Conservation (phyloP, 1,140 invertebrate species). For the Helicorthomorpha holstii region DNA sequence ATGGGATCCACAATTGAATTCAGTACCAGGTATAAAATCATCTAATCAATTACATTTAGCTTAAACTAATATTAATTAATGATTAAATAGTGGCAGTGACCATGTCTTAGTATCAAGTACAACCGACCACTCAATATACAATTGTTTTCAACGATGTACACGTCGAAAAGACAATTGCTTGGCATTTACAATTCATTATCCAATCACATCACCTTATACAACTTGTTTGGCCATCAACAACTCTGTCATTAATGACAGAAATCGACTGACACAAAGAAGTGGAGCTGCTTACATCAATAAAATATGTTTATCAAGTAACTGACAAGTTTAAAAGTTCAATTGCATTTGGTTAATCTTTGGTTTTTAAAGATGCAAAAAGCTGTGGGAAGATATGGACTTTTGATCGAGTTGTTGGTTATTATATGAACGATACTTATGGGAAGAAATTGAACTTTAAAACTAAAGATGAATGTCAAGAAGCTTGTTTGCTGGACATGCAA, state of each 20-base stretch:
- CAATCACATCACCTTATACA: neutral
- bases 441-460: constrained; percentile 22
- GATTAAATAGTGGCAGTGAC: too few relatives aligned
- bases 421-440: constrained; percentile 24
- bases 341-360: neutral
- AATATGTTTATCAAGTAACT: too few relatives aligned
- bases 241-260: constrained; percentile 22
- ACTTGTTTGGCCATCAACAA: constrained; percentile 27
- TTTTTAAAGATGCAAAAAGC: constrained; percentile 17
- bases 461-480: constrained; percentile 27
- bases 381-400: constrained; percentile 33
- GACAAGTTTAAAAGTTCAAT: too few relatives aligned
- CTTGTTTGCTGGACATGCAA: constrained; percentile 24
- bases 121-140: neutral
- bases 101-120: too few relatives aligned
- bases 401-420: constrained; percentile 29
- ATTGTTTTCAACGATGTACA: neutral
- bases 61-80: too few relatives aligned
- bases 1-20: too few relatives aligned
- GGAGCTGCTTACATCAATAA: constrained; percentile 33
- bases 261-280: constrained; percentile 21
- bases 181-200: constrained; percentile 3
- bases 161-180: neutral
- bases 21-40: too few relatives aligned
- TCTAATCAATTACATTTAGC: too few relatives aligned